A percentile compares a stretch with the other conserved stretches of the same genome.
Conservation (phyloP, 2,113 vertebrate genomes). For the Eidolon helvum region DNA sequence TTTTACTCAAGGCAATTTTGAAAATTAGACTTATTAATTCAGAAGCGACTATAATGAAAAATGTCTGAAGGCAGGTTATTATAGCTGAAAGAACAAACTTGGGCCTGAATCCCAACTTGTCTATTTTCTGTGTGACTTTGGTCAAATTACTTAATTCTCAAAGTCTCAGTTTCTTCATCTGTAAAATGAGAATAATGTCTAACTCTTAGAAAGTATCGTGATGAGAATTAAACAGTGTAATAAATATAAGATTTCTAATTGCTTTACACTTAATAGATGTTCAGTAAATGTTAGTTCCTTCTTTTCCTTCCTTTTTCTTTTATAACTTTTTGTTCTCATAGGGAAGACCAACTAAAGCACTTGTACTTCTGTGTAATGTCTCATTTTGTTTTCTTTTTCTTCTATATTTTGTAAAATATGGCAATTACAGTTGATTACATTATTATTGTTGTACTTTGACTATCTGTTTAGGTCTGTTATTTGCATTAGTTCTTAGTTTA, state of each 20-base stretch:
- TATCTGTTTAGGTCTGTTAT: not conserved
- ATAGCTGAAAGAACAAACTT: not conserved
- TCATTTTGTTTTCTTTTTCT: not conserved
- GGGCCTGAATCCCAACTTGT: not conserved
- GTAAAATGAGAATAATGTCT: not conserved
- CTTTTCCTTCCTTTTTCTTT: not conserved
- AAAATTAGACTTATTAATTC: not conserved
- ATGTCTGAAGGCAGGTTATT: not conserved
- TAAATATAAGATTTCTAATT: not conserved
- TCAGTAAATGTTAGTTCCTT: not conserved
- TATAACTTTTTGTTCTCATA: not conserved
- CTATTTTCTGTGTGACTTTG: not conserved
- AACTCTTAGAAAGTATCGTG: not conserved
- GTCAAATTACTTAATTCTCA: not conserved
- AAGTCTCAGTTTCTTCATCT: not conserved
- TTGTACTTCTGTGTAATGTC: not conserved
- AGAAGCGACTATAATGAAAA: not conserved
- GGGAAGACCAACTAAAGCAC: not conserved
- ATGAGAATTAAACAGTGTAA: not conserved
- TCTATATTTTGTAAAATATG: not conserved
- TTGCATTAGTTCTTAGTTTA: not conserved
- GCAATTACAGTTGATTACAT: not conserved
- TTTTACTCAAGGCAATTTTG: constrained; percentile 13
- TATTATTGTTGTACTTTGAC: not conserved
- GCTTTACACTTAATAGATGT: not conserved